These are phyloP conservation scores for Taurulus bubalis DNA, from an alignment of 2,113 vertebrate species.

Conservation along the genomic window DNA sequence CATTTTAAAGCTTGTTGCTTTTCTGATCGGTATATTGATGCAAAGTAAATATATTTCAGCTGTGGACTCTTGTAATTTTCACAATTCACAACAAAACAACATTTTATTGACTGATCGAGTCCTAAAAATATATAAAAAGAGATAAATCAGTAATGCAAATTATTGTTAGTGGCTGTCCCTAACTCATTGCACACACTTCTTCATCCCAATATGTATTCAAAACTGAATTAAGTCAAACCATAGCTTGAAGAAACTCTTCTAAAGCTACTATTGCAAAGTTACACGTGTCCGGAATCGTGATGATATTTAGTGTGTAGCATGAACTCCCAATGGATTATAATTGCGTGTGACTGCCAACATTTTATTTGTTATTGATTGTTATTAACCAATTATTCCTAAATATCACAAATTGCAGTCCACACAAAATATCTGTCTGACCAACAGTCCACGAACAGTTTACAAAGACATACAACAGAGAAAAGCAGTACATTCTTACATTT, in stretches of 20 bases:
- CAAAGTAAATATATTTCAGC: not conserved
- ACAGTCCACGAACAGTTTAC: not conserved
- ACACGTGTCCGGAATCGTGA: not conserved
- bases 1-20: not conserved
- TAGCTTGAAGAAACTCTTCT: not conserved
- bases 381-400: not conserved
- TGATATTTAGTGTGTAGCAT: not conserved
- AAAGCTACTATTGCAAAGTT: not conserved
- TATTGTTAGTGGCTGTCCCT: not conserved
- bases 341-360: not conserved
- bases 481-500: slow-evolving; percentile 3
- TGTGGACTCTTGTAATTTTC: not conserved
- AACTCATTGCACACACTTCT: not conserved
- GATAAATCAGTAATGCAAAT: not conserved
- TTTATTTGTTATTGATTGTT: not conserved
- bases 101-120: no score
- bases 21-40: not conserved
- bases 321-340: not conserved
- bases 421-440: not conserved
- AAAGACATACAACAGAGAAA: not conserved
- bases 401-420: not conserved
- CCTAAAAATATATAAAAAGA: no score
- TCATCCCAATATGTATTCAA: not conserved
- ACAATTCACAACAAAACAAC: no score
- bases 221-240: no score